Conservation (phyloP, 2,797 vertebrate genomes). For the Percopsis omiscomaycus region DNA sequence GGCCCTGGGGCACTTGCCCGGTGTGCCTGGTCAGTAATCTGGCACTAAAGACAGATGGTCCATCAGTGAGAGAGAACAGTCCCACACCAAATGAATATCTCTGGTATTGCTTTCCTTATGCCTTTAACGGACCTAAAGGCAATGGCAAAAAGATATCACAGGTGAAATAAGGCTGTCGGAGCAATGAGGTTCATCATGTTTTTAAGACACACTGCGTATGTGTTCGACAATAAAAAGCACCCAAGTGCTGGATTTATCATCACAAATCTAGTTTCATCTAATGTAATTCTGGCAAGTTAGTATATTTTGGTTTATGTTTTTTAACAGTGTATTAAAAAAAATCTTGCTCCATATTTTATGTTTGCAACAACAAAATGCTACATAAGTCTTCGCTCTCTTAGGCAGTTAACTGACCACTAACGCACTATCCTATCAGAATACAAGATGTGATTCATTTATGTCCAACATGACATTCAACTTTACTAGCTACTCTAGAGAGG, state of each 20-base stretch:
- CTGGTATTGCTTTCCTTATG: constrained; percentile 7
- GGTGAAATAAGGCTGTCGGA: constrained; percentile 15
- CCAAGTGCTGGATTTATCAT: constrained; percentile 1
- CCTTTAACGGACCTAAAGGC: not conserved
- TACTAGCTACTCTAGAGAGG: no score
- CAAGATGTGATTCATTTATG: no score
- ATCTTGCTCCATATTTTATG: not conserved
- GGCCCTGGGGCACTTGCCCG: no score
- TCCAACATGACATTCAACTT: no score
- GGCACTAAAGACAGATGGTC: constrained; percentile 4
- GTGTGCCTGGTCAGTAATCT: no score
- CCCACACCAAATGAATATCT: constrained; percentile 7
- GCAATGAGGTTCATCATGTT: constrained; percentile 2
- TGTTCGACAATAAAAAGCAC: constrained; percentile 5
- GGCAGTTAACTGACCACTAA: no score
- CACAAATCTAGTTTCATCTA: constrained; percentile 15
- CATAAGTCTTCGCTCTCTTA: no score
- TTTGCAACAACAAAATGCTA: not conserved
- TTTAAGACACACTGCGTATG: not conserved
- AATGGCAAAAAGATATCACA: constrained; percentile 6
- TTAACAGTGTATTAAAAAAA: not conserved
- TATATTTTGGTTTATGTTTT: constrained; percentile 5
- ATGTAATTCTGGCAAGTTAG: constrained; percentile 1
- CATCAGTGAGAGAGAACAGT: constrained; percentile 21
- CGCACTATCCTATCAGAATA: no score